A percentile compares a stretch with the other conserved stretches of the same genome.
Evolutionary conservation across 2,113 vertebrate genomes (phyloP).

Genomic region (Halcyon malimbica): DNA sequence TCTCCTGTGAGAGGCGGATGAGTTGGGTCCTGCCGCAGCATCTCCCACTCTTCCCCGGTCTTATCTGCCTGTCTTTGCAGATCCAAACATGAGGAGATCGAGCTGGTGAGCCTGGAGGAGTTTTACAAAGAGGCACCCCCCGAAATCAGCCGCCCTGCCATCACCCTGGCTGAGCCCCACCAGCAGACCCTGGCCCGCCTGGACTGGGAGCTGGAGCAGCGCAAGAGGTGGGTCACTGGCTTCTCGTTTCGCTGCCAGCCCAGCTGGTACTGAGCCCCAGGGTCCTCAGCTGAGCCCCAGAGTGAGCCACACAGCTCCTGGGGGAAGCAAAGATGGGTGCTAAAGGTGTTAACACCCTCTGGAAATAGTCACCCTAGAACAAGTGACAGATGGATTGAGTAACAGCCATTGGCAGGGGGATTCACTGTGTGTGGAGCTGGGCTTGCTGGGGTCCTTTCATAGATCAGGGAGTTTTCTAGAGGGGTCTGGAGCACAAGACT

Average conservation of each 20-base stretch:
- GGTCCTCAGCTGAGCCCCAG: fast-evolving
- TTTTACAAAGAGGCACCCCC: slow-evolving; percentile 90
- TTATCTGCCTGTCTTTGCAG: slow-evolving; percentile 54
- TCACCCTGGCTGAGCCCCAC: slow-evolving; percentile 89
- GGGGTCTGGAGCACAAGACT: not conserved
- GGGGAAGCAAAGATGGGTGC: fast-evolving
- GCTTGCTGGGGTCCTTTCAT: not conserved
- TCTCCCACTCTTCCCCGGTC: not conserved
- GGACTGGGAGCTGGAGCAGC: slow-evolving; percentile 98
- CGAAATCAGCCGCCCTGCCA: slow-evolving; percentile 86
- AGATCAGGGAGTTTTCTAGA: not conserved
- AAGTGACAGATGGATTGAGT: not conserved
- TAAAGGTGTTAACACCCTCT: not conserved
- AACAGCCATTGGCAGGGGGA: fast-evolving
- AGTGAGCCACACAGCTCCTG: fast-evolving
- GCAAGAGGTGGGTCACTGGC: slow-evolving; percentile 82
- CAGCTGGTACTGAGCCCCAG: fast-evolving
- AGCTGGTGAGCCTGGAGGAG: slow-evolving; percentile 90
- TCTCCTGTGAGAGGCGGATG: fast-evolving
- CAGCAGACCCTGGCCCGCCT: slow-evolving; percentile 95
- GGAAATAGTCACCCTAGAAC: fast-evolving
- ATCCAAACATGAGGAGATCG: slow-evolving; percentile 97
- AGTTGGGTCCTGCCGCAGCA: not conserved
- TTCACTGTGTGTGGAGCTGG: not conserved
- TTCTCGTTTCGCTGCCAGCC: fast-evolving